Evolutionary conservation across 2,113 vertebrate genomes (phyloP), one percentile per base, ranked within the genome.

Genomic region (Xiphophorus couchianus): DNA sequence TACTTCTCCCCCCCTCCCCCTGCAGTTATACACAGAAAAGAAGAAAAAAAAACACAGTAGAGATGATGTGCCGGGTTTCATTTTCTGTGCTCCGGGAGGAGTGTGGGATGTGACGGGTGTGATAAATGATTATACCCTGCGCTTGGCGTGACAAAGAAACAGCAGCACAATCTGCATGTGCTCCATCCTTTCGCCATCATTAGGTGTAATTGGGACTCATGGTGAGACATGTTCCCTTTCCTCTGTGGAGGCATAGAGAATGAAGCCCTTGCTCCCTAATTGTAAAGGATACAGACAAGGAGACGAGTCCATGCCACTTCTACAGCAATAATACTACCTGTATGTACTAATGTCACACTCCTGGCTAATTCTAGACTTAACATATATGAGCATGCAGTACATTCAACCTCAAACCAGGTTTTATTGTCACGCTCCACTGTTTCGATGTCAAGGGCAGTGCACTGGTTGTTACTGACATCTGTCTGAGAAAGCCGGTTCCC

Each of bases 191-290:
- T 90, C 42, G 82, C 93, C 83, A 93, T 94, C 93, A 94, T 93
- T 94, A 91, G 88, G 89, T 93, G 90, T 93, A 94, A 93, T 92
- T 93, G 92, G 91, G 91, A 89, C 92, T 92, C 92, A 84, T 80
- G 88, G 88, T 75, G 84, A 91, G 85, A 83, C 73, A 35, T 80
- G 86, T 87, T 89, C 84, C 78, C 82, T 79, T 86, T 84, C 77
- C 54, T 25, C 83, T 22, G 72, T 61, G 80, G 78, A 86, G 77
- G 69, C 78, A 71, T 72, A 39, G 13, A 48, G 78, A 89, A 86
- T 77, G 73, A 81, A 85, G 86, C 86, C 42, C 64, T 77, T 80
- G 44, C 80, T 81, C 82, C 71, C 75, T 86, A 90, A 89, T 81
- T 88, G 87, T 76, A 91, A 82, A 66, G 60, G 72, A 81, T 80